A percentile compares a stretch with the other conserved stretches of the same genome.
Conservation (phyloP, 1,140 invertebrate species). For the Olivierus martensii region DNA sequence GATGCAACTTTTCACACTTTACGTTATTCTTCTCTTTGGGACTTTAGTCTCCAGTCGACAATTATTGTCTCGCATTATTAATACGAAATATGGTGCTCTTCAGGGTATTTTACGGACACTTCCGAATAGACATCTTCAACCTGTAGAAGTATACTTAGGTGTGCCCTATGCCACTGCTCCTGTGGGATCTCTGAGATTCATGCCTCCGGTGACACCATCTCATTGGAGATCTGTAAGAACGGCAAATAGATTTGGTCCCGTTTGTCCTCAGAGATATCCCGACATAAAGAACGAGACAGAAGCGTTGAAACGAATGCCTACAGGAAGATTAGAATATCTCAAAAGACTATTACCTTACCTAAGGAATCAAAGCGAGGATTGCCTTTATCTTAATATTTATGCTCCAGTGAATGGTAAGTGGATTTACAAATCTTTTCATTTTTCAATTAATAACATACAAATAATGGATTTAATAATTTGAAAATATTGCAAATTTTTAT, state of each 20-base stretch:
- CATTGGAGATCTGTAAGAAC: conserved; percentile 81
- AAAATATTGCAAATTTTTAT: no score
- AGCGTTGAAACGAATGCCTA: conserved; percentile 52
- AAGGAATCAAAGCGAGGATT: conserved; percentile 85
- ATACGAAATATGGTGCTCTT: conserved; percentile 78
- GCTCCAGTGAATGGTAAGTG: conserved; percentile 79
- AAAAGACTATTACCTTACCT: conserved; percentile 68
- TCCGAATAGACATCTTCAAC: conserved; percentile 29
- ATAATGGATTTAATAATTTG: not conserved
- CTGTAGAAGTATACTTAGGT: conserved; percentile 37
- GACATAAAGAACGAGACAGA: conserved; percentile 54
- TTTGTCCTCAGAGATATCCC: conserved; percentile 56
- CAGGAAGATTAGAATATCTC: conserved; percentile 68
- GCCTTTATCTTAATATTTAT: conserved; percentile 90
- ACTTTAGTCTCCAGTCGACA: no score
- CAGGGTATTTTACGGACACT: conserved; percentile 72
- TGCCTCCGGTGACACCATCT: conserved; percentile 46
- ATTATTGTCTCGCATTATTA: conserved; percentile 47
- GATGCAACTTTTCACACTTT: no score
- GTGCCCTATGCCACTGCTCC: conserved; percentile 73
- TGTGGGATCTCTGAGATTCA: conserved; percentile 50
- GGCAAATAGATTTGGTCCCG: conserved; percentile 57
- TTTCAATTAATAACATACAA: not conserved
- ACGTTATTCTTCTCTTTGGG: no score
- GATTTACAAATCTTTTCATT: conserved; percentile 2